These are phyloP conservation scores for Pristionchus maxplancki DNA, from an alignment of 2,888 invertebrate genomes.

Conservation along the genomic window DNA sequence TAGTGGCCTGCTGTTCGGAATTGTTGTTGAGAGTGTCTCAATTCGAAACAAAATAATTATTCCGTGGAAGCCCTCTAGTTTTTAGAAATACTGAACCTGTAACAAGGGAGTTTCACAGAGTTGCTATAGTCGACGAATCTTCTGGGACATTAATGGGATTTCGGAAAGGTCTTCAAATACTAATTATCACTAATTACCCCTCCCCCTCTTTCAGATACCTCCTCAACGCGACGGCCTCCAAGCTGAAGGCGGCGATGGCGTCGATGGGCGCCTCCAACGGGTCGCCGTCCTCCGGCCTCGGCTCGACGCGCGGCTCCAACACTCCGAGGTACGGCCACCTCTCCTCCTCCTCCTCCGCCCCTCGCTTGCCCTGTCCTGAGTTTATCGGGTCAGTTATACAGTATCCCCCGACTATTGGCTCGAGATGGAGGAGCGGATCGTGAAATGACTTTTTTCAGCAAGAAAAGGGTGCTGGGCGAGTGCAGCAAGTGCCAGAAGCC, in stretches of 20 bases:
- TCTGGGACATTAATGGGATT: neutral
- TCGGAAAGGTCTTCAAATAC: too few species aligned
- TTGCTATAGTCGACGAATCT: neutral
- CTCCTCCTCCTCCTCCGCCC: neutral
- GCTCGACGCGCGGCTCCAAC: constrained; percentile 14
- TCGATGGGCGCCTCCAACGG: neutral
- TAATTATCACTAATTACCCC: neutral
- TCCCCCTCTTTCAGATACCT: neutral
- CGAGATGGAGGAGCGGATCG: neutral
- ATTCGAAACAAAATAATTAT: too few species aligned
- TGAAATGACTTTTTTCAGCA: constrained; percentile 53
- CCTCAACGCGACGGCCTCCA: constrained; percentile 25
- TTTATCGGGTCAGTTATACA: constrained; percentile 46
- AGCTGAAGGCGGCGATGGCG: constrained; percentile 50
- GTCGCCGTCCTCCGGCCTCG: neutral
- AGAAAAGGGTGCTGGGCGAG: constrained; percentile 76
- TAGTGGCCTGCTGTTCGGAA: too few species aligned
- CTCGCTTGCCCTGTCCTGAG: neutral
- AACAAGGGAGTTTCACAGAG: neutral
- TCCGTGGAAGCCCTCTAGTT: too few species aligned
- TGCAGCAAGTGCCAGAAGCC: constrained; percentile 76
- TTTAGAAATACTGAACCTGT: too few species aligned
- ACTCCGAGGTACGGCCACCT: constrained; percentile 45
- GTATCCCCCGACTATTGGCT: neutral
- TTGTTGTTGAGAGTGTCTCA: too few species aligned